Base-by-base conservation (phyloP, 2,797 vertebrate species). In the Chelon auratus region DNA sequence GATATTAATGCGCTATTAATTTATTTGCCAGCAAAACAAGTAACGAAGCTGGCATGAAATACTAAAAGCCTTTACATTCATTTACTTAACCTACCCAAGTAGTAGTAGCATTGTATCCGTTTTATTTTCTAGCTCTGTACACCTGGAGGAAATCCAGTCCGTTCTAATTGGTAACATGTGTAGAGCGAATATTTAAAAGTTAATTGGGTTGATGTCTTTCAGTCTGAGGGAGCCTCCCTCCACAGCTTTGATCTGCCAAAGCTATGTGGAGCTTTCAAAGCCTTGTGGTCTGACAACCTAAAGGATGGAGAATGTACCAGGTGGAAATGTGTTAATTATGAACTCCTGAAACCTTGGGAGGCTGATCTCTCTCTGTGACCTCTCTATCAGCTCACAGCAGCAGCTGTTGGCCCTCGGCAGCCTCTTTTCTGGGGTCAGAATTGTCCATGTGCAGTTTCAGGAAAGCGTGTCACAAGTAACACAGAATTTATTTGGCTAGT, bases 271-370 rank as follows among this genome's bases (percentile, higher is more conserved):
- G 77, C 67, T 74, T 79, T 84, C 75, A 85, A 78, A 85, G 80
- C 72, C 61, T 24, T 0, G 2, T 73, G 60, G 68, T 72, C 81
- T 52, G 76, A 68, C 15, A 52, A 39, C 43, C 54, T 57, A 60
- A 60, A 72, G 57, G 80, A 87, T 58, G 76, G 70, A 75, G 78
- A 78, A 63, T 55, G 51, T 53, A 80, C 68, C 81, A 88, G 85
- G 81, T 90, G 89, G 83, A 89, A 83, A 83, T 75, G 71, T 77
- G 80, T 85, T 91, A 80, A 92, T 93, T 86, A 90, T 78, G 70
- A 87, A 81, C 78, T 80, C 65, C 76, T 66, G 69, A 54, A 87
- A 69, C 75, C 67, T 51, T 62, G 5, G 79, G 78, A 89, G 86
- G 75, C 45, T 63, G 75, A 70, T 72, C 80, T 77, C 62, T 75